Percentiles rank a stretch among this genome's conserved stretches.
These are phyloP conservation scores for Saccostrea cuccullata DNA, from an alignment of 1,140 invertebrate genomes.

Conservation along the genomic window DNA sequence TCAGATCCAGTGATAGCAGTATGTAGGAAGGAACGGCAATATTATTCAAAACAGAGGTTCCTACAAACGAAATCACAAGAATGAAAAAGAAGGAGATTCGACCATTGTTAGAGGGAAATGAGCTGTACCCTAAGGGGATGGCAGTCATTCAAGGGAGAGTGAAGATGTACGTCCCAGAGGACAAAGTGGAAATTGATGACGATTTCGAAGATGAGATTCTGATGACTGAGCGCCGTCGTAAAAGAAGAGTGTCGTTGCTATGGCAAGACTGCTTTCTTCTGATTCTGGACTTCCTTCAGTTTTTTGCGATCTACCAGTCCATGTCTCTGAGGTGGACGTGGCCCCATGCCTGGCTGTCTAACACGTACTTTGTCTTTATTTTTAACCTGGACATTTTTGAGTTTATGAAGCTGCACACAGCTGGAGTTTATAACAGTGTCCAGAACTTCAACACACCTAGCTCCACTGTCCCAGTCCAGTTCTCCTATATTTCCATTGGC, in stretches of 20 bases:
- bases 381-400: constrained; percentile 75
- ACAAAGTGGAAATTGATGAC: constrained; percentile 51
- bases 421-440: constrained; percentile 64
- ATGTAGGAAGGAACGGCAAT: too few relatives aligned
- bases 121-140: constrained; percentile 38
- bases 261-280: constrained; percentile 68
- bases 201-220: constrained; percentile 59
- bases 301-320: constrained; percentile 72
- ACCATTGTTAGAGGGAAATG: constrained; percentile 40
- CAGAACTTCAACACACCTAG: constrained; percentile 69
- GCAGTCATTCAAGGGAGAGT: neutral
- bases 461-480: constrained; percentile 61
- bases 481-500: constrained; percentile 62
- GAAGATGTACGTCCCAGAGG: constrained; percentile 46
- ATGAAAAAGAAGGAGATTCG: constrained; percentile 49
- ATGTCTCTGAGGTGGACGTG: constrained; percentile 73
- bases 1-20: too few relatives aligned
- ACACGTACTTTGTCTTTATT: constrained; percentile 69
- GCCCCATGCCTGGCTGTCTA: constrained; percentile 66
- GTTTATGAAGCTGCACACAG: constrained; percentile 68
- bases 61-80: neutral
- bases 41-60: too few relatives aligned
- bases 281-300: constrained; percentile 70
- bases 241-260: constrained; percentile 67
- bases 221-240: constrained; percentile 55